Evolutionary conservation across 1,140 invertebrate species (phyloP), one percentile per base, ranked within the genome.

Genomic region (Onthophagus taurus): DNA sequence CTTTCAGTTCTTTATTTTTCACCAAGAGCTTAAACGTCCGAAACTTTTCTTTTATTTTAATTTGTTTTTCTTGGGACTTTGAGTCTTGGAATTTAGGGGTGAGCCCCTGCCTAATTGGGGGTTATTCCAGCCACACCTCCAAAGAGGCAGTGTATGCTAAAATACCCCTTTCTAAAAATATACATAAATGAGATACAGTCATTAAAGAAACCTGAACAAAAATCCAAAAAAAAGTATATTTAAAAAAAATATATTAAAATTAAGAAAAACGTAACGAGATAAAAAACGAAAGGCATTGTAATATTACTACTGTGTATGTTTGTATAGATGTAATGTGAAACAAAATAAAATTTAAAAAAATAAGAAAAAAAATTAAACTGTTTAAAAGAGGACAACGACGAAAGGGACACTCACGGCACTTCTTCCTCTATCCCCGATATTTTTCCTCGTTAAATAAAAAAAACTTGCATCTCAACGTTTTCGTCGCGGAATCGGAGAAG

Each of bases 41-140:
- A n/a, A n/a, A n/a, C n/a, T n/a, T n/a, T n/a, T n/a, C n/a, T n/a
- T n/a, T n/a, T n/a, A n/a, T n/a, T n/a, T n/a, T n/a, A n/a, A n/a
- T n/a, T n/a, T n/a, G n/a, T n/a, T n/a, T n/a, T n/a, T n/a, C n/a
- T n/a, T n/a, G n/a, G n/a, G n/a, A n/a, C n/a, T n/a, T n/a, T n/a
- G n/a, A n/a, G n/a, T n/a, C n/a, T n/a, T n/a, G n/a, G n/a, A n/a
- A n/a, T n/a, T n/a, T n/a, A n/a, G n/a, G 3, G 19, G 38, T 54
- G 53, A 52, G 55, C 56, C 58, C 56, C 60, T 48, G 42, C 52
- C 55, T 51, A 51, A 63, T 54, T 64, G 54, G 54, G 52, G 60
- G 54, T 64, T 53, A 48, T 44, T 64, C 62, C 62, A 64, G 62
- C 62, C 62, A 63, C 57, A 60, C 55, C 59, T 49, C 54, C 54